Conservation (phyloP, 2,797 vertebrate genomes). For the Poliocrania exsul region DNA sequence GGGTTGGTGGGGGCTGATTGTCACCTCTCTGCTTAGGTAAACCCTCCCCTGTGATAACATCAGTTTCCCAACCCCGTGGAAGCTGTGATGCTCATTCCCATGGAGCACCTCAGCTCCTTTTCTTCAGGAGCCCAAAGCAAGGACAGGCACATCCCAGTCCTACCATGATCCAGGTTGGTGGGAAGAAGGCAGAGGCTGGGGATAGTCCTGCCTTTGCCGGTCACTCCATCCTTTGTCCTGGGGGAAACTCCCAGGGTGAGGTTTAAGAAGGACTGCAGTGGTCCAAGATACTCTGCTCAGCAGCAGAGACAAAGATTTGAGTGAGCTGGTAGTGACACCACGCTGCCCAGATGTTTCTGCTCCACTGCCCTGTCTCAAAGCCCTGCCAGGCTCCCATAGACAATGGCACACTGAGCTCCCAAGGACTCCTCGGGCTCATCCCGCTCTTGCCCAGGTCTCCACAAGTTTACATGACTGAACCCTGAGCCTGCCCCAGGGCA, state of each 20-base stretch:
- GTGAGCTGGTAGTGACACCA: neutral
- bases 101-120: neutral
- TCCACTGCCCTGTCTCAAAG: neutral
- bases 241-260: neutral
- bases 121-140: neutral
- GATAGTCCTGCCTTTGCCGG: neutral
- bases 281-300: neutral
- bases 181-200: neutral
- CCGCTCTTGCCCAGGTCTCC: neutral
- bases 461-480: neutral
- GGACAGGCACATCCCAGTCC: accelerated
- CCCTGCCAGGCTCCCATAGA: neutral
- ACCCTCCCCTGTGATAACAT: slow-evolving; percentile 8
- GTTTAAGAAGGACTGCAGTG: neutral
- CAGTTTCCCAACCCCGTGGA: slow-evolving; percentile 11
- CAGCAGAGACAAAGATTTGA: neutral
- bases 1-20: neutral
- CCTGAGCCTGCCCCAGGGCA: neutral
- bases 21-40: neutral
- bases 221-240: neutral
- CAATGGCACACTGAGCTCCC: accelerated
- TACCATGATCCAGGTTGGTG: neutral
- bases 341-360: accelerated
- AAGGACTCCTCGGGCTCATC: neutral
- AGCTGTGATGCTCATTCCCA: neutral